Evolutionary conservation across 2,888 invertebrate species (phyloP).

Genomic region (Nymphalis c-album): DNA sequence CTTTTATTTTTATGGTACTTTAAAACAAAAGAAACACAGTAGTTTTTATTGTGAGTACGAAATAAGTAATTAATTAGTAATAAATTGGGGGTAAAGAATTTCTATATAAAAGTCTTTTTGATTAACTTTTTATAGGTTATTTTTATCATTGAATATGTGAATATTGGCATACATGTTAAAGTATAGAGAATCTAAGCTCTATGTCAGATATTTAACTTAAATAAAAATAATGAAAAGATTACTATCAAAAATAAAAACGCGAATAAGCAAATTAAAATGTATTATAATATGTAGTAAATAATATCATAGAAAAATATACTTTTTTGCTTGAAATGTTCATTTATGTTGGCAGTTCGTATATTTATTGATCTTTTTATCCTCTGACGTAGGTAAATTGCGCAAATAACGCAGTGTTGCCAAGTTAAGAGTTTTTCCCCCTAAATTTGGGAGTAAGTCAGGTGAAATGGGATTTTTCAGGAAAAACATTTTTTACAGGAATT

Average conservation of each 20-base stretch:
- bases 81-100: background rate
- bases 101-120: constrained; percentile 6
- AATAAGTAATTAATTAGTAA: background rate
- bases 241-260: background rate
- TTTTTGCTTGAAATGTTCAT: background rate
- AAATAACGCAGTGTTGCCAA: background rate
- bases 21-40: background rate
- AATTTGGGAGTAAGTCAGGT: no score
- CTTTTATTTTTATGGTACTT: background rate
- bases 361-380: constrained; percentile 1
- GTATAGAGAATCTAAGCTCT: constrained; percentile 12
- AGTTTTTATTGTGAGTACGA: background rate
- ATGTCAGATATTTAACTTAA: background rate
- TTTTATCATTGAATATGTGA: constrained; percentile 14
- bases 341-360: constrained; percentile 16
- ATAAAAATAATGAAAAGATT: background rate
- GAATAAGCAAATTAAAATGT: no score
- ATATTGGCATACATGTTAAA: constrained; percentile 27
- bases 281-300: no score
- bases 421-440: no score
- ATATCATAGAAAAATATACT: background rate
- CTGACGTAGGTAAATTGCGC: constrained; percentile 17
- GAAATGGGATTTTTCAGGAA: no score
- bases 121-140: constrained; percentile 31
- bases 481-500: no score